Conservation (phyloP, 2,888 invertebrate genomes). For the Caradrina kadenii region DNA sequence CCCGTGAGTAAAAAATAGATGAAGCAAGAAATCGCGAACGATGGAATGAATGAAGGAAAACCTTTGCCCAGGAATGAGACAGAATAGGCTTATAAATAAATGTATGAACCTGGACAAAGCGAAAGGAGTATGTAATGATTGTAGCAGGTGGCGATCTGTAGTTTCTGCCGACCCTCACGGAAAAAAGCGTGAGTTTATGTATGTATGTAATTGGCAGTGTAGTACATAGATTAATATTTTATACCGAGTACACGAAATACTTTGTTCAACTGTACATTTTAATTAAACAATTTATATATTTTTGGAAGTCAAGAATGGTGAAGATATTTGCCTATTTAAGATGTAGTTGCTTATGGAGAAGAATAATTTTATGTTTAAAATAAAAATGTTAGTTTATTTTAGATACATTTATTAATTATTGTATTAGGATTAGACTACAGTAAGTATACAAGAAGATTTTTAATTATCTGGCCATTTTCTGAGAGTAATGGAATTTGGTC, state of each 20-base stretch:
- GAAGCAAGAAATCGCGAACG: no score
- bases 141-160: no score
- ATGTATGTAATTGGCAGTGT: no score
- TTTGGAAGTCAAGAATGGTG: background rate
- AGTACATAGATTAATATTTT: background rate
- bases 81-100: no score
- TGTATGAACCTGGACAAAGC: no score
- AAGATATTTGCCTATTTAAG: background rate
- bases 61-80: no score
- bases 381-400: background rate
- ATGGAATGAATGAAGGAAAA: no score
- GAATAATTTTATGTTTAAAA: no score
- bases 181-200: no score
- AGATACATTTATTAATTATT: background rate
- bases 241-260: background rate
- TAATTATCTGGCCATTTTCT: background rate
- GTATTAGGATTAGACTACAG: constrained; percentile 1
- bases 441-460: background rate
- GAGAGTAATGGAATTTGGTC: background rate
- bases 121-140: no score
- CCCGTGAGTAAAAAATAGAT: no score
- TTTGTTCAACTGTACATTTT: background rate
- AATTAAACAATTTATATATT: background rate
- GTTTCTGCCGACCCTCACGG: no score
- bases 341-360: background rate